Conservation (phyloP, 2,888 invertebrate species). For the Melinaea marsaeus region DNA sequence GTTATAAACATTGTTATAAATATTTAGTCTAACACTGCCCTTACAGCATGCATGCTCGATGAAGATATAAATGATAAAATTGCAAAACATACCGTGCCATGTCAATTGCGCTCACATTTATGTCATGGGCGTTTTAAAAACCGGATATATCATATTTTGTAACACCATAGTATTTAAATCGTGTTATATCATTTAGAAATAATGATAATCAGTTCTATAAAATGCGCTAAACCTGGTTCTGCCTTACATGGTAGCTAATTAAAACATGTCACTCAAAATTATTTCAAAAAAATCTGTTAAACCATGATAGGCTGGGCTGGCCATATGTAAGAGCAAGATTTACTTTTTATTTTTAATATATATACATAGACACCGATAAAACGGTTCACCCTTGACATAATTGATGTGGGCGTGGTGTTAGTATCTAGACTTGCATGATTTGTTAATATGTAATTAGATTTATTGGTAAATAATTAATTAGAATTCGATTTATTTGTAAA, state of each 20-base stretch:
- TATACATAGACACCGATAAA: background rate
- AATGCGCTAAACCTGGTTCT: no score
- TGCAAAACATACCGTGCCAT: slow-evolving; percentile 23
- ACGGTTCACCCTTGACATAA: slow-evolving; percentile 18
- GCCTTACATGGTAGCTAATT: no score
- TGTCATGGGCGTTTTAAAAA: slow-evolving; percentile 25
- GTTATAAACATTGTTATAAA: no score
- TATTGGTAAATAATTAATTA: background rate
- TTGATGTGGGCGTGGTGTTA: slow-evolving; percentile 19
- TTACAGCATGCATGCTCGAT: slow-evolving; percentile 8
- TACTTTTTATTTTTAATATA: no score
- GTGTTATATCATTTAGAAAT: slow-evolving; percentile 11
- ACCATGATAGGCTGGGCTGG: no score
- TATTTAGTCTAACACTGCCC: background rate
- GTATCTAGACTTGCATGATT: slow-evolving; percentile 18
- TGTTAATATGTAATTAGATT: background rate
- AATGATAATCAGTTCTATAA: no score
- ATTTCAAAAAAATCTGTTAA: no score
- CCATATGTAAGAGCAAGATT: no score
- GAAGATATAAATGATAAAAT: slow-evolving; percentile 23
- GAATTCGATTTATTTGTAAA: no score
- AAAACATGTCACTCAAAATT: no score
- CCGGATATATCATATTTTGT: slow-evolving; percentile 22
- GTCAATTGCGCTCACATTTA: slow-evolving; percentile 23
- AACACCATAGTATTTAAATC: slow-evolving; percentile 8